A percentile compares a stretch with the other conserved stretches of the same genome.
Conservation (phyloP, 1,140 invertebrate species). For the Drosophila sp. region DNA sequence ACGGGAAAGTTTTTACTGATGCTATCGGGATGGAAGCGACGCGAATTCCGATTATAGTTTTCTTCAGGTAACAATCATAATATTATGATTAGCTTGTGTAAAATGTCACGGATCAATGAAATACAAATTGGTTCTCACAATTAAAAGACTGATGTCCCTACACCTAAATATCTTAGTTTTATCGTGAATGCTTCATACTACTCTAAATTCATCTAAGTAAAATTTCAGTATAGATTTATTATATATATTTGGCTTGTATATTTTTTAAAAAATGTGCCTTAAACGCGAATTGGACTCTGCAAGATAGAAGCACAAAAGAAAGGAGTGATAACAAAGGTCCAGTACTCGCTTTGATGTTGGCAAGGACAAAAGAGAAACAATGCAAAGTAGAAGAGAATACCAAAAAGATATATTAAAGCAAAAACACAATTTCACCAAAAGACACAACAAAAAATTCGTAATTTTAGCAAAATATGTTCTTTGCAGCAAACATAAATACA, state of each 20-base stretch:
- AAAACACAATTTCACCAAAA: constrained; percentile 65
- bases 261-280: constrained; percentile 32
- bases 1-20: constrained; percentile 12
- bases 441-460: constrained; percentile 65
- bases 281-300: constrained; percentile 39
- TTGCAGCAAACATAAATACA: constrained; percentile 32
- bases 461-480: constrained; percentile 66
- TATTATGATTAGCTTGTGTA: constrained; percentile 38
- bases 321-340: constrained; percentile 66
- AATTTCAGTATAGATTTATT: neutral
- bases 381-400: constrained; percentile 34
- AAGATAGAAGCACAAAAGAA: constrained; percentile 39
- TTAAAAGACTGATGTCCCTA: neutral
- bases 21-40: constrained; percentile 30
- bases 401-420: constrained; percentile 66
- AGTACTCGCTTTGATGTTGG: constrained; percentile 64
- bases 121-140: neutral
- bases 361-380: constrained; percentile 67
- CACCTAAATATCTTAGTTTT: too few relatives aligned
- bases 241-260: neutral
- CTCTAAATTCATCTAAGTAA: too few relatives aligned
- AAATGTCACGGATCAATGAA: neutral
- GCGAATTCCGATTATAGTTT: constrained; percentile 25
- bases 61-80: constrained; percentile 49
- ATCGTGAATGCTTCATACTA: too few relatives aligned